Evolutionary conservation across 2,888 invertebrate genomes (phyloP), one percentile per base, ranked within the genome.

Genomic region (Drosophila percnosoma): DNA sequence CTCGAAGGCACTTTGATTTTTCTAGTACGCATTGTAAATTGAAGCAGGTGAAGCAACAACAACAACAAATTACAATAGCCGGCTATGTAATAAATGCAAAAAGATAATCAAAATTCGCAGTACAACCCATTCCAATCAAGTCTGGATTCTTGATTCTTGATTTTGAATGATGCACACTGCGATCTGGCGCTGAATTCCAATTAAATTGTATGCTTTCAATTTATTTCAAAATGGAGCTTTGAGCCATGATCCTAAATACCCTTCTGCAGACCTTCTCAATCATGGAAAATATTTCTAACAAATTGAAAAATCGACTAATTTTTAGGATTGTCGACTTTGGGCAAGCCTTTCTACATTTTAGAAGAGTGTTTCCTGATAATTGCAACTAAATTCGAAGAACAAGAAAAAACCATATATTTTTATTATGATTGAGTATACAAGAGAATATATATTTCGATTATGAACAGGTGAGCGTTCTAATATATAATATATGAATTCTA

Each of bases 41-140:
- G 76, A 63, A 58, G 55, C 82, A 85, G 75, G 85, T 82, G 82
- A 75, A 85, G 27, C 57, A 55, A 40, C 29, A 69, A 49, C 38
- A 59, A 68, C 45, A 52, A 27, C 31, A 68, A 58, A 42, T 53
- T 33, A 51, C 54, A 55, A 68, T 29, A 49, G 11, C 64, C 79
- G 33, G 57, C 59, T 55, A 42, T 69, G 49, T 74, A 64, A 76
- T 64, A 77, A 82, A 82, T 84, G 74, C 82, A 80, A 69, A 24
- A 84, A 69, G 38, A 83, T 68, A 82, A 82, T 70, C 79, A 82
- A 73, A 66, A 73, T 58, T 52, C 36, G 18, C 38, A 64, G 58
- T 31, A 49, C 33, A 57, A 18, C 40, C 29, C 33, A 40, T 55
- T 36, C 40, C 34, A 57, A 29, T 29, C 51, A 18, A 51, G 11